Evolutionary conservation across 30 jellyfish, hydroid and myxozoan species (phyloP).

Genomic region (Phacellophora camtschatica): DNA sequence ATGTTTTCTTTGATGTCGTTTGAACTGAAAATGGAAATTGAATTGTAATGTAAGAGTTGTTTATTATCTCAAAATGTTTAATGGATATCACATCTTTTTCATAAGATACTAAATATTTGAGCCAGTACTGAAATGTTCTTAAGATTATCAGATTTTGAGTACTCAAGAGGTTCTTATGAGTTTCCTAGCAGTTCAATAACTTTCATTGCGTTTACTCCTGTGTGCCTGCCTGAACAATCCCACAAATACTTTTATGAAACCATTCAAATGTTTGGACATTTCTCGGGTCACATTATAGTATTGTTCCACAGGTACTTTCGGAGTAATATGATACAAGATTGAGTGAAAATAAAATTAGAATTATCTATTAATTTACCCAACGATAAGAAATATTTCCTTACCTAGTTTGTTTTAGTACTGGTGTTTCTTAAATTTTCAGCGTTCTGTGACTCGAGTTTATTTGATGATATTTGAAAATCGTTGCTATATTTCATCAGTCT

Average conservation of each 20-base stretch:
- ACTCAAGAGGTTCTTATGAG: background rate
- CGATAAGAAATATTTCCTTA: too few species aligned
- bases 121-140: background rate
- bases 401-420: too few species aligned
- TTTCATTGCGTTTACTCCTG: too few species aligned
- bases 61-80: background rate
- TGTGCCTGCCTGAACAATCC: background rate
- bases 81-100: background rate
- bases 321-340: background rate
- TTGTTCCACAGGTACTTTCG: background rate
- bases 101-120: background rate
- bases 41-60: background rate
- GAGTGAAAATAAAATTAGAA: background rate
- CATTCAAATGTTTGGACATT: background rate
- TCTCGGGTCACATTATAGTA: background rate
- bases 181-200: background rate
- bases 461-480: background rate
- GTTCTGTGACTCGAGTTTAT: background rate
- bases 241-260: background rate
- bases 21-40: background rate
- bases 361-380: too few species aligned
- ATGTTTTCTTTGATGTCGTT: conserved; percentile 11
- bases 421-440: background rate
- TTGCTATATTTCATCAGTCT: background rate
- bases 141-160: background rate